These are phyloP conservation scores for Matsumurasca onukii DNA, from an alignment of 1,140 invertebrate species.

Conservation along the genomic window DNA sequence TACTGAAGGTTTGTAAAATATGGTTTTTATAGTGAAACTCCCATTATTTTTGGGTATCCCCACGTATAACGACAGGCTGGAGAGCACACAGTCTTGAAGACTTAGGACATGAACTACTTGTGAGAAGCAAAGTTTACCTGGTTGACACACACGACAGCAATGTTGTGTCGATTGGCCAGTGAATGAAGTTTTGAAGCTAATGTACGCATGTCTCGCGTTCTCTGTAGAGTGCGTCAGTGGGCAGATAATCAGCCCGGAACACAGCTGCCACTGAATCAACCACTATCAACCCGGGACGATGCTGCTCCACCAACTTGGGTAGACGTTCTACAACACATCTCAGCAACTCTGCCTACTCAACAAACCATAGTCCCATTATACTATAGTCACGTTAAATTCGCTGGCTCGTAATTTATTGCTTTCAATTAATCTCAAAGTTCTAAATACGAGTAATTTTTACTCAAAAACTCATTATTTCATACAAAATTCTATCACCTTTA, in stretches of 20 bases:
- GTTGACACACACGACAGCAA: constrained; percentile 69
- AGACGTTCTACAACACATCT: constrained; percentile 57
- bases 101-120: too few relatives aligned
- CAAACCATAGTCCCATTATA: background rate
- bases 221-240: constrained; percentile 43
- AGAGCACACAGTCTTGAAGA: too few relatives aligned
- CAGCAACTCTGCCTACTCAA: constrained; percentile 57
- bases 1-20: too few relatives aligned
- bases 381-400: background rate
- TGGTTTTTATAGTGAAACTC: too few relatives aligned
- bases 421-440: background rate
- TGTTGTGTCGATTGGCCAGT: constrained; percentile 54
- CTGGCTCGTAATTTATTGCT: background rate
- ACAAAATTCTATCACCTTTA: background rate
- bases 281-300: constrained; percentile 60
- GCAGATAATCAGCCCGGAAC: constrained; percentile 63
- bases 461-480: background rate
- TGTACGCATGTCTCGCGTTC: constrained; percentile 59
- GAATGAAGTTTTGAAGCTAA: constrained; percentile 59
- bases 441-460: background rate
- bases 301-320: constrained; percentile 44
- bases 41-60: too few relatives aligned
- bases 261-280: constrained; percentile 76
- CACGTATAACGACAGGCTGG: too few relatives aligned
- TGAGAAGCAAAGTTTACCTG: too few relatives aligned